These are phyloP conservation scores for Gallinago stenura DNA, from an alignment of 2,797 vertebrate species.

Conservation along the genomic window DNA sequence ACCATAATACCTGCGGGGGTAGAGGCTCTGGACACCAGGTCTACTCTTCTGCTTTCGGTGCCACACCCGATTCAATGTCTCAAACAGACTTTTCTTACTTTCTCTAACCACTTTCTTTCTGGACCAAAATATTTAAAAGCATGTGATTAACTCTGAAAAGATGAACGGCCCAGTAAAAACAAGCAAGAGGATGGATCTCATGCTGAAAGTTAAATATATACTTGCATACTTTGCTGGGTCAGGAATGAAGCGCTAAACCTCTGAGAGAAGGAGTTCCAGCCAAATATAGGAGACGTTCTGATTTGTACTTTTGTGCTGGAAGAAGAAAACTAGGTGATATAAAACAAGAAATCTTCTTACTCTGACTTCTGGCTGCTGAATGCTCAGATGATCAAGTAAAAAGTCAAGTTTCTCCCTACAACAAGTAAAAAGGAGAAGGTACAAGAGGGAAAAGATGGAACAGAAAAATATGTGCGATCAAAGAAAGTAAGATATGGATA, in stretches of 20 bases:
- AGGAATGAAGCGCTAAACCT: constrained; percentile 34
- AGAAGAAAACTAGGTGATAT: not conserved
- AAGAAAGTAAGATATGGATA: not conserved
- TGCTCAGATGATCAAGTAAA: not conserved
- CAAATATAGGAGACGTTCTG: not conserved
- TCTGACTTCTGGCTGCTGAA: not conserved
- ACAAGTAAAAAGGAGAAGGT: not conserved
- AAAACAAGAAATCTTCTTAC: not conserved
- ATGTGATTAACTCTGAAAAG: not conserved
- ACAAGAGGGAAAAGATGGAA: not conserved
- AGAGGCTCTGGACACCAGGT: not conserved
- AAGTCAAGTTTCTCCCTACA: not conserved
- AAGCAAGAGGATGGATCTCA: not conserved
- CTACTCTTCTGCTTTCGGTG: not conserved
- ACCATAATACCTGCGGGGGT: not conserved
- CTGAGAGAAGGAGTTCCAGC: not conserved
- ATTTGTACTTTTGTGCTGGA: not conserved
- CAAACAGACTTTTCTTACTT: not conserved
- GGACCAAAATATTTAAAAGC: not conserved
- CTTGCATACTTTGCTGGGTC: constrained; percentile 13
- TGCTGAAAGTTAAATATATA: constrained; percentile 23
- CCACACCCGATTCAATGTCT: not conserved
- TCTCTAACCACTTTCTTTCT: not conserved
- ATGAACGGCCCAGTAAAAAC: not conserved
- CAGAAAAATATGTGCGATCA: not conserved